Base-by-base conservation (phyloP, 2,113 vertebrate genomes). In the Orthonyx spaldingii region DNA sequence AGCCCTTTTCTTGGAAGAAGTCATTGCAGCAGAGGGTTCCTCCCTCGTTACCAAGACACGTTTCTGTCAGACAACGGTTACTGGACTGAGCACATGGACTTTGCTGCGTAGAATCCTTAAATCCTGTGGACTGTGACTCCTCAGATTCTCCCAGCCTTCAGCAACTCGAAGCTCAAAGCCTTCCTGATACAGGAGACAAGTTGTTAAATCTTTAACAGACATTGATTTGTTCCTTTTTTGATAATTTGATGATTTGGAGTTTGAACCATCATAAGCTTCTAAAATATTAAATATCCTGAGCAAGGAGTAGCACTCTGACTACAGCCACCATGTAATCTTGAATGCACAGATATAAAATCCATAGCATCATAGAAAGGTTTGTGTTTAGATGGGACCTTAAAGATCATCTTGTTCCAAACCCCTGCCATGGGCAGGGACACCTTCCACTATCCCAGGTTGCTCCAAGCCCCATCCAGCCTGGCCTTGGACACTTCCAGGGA, bases 381-480 rank as follows among this genome's bases (percentile, higher is more conserved):
- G 55, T 7, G 8, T 55, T 76, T 46, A 21, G 32, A 55, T 16
- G 21, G 3, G 17, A 27, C 7, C 9, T 47, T 19, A n/a, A 68
- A 82, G 2, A 32, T n/a, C 5, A n/a, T 15, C 21, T 28, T 11
- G 1, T 61, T 35, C 11, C 24, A n/a, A 28, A 1, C 0, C 16
- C 5, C 4, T 61, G n/a, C 9, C 47, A 28, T 32, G 21, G 24
- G 7, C 26, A 77, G 18, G 8, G 55, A 14, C 49, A 33, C 8
- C 12, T 77, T 28, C 32, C 32, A 7, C 13, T 13, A 3, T 1
- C 9, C 22, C 56, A 63, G 35, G 12, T 8, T 42, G 8, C 22
- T 70, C 41, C 32, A 35, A 41, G 3, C 17, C 2, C 15, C 1
- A 2, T 42, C 32, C 16, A 69, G 1, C 7, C 8, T 56, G 21